phyloP scores from a whole-genome alignment of 2,888 invertebrate species.

The Lasioglossum villosulum region DNA sequence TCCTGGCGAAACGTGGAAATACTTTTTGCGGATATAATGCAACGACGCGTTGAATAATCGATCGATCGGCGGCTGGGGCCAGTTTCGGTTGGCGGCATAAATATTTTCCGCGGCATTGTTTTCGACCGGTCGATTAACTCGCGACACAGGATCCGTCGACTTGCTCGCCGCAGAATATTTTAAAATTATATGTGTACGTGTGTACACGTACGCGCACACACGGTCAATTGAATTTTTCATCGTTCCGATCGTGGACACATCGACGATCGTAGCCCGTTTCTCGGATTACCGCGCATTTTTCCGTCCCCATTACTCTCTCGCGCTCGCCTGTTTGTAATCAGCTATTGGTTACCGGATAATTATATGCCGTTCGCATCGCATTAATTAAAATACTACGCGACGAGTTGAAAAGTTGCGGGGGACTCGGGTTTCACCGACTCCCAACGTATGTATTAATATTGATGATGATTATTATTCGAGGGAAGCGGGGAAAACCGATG shows the following conservation, averaged over 20 bases:
- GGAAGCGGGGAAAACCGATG: background rate
- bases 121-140: slow-evolving; percentile 36
- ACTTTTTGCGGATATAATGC: slow-evolving; percentile 17
- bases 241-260: slow-evolving; percentile 36
- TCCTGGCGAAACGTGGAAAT: slow-evolving; percentile 4
- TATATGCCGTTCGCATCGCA: background rate
- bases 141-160: slow-evolving; percentile 44
- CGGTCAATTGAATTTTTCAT: slow-evolving; percentile 66
- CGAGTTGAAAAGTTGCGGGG: background rate
- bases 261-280: slow-evolving; percentile 12
- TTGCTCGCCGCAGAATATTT: slow-evolving; percentile 60
- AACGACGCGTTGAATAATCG: slow-evolving; percentile 23
- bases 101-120: slow-evolving; percentile 30
- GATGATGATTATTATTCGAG: background rate
- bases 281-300: background rate
- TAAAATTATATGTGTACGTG: background rate
- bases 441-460: background rate
- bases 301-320: background rate
- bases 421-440: background rate
- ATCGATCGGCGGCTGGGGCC: background rate
- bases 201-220: slow-evolving; percentile 43
- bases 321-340: background rate
- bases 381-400: background rate
- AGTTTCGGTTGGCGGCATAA: slow-evolving; percentile 7
- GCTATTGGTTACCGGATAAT: slow-evolving; percentile 9